Evolutionary conservation across 37 sponge, comb jelly and placozoan genomes (phyloP).

Genomic region (Halisarca cf. caerulea): DNA sequence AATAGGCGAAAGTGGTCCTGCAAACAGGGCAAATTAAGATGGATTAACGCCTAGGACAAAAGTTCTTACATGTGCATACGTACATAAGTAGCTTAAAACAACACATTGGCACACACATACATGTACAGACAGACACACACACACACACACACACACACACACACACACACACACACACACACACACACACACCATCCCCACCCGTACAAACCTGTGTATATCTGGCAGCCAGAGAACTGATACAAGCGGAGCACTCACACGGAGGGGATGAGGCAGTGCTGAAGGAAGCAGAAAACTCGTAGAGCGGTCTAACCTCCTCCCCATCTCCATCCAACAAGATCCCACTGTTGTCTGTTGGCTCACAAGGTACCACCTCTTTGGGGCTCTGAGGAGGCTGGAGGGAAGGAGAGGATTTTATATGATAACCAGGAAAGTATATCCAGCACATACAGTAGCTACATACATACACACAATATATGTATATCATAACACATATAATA

Average conservation of each 20-base stretch:
- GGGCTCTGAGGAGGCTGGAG: background rate
- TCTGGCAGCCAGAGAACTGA: conserved; percentile 63
- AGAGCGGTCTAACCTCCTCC: background rate
- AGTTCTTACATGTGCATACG: no score
- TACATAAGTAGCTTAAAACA: background rate
- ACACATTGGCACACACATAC: background rate
- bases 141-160: conserved; percentile 6
- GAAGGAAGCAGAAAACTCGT: background rate
- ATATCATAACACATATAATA: no score
- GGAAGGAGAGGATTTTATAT: no score
- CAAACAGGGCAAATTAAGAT: background rate
- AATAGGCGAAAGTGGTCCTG: conserved; percentile 20
- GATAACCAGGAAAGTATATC: no score
- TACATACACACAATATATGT: no score
- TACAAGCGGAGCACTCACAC: conserved; percentile 76
- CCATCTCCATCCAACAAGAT: background rate
- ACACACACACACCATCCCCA: background rate
- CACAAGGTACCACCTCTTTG: background rate
- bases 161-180: conserved; percentile 6
- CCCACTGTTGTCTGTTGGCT: background rate
- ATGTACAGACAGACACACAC: background rate
- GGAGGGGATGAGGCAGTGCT: background rate
- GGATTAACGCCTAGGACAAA: no score
- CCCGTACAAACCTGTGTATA: conserved; percentile 54
- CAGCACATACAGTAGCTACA: no score